A percentile compares a stretch with the other conserved stretches of the same genome.
phyloP scores from a whole-genome alignment of 1,140 invertebrate genomes.

The Popillia japonica region DNA sequence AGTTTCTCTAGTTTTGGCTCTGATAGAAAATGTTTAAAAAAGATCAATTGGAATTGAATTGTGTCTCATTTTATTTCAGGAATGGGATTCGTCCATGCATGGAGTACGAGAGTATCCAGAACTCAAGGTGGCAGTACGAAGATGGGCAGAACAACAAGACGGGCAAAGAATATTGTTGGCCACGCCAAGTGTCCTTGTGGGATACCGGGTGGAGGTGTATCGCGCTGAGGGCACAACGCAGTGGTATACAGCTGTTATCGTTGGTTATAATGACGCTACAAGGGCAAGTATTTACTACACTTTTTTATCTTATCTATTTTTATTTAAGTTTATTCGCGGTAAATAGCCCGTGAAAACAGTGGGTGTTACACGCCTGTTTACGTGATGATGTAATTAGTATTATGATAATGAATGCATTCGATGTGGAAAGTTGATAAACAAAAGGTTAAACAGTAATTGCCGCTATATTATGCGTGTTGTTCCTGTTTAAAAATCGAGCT shows the following conservation, averaged over 20 bases:
- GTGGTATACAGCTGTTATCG: constrained; percentile 90
- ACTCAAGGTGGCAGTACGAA: constrained; percentile 68
- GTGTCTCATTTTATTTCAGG: constrained; percentile 63
- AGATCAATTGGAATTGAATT: background rate
- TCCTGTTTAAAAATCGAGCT: background rate
- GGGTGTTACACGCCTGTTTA: background rate
- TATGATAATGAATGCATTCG: constrained; percentile 25
- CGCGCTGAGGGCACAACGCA: constrained; percentile 86
- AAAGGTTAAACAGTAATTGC: constrained; percentile 8
- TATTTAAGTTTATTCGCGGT: too few species aligned
- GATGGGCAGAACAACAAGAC: constrained; percentile 83
- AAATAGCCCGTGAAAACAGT: background rate
- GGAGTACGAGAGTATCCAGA: constrained; percentile 66
- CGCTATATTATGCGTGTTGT: background rate
- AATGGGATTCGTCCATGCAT: constrained; percentile 69
- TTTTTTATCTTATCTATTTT: too few species aligned
- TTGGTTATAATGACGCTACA: constrained; percentile 84
- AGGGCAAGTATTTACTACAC: constrained; percentile 67
- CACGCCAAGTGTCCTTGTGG: constrained; percentile 84
- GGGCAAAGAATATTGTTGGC: constrained; percentile 83
- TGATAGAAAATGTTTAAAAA: too few species aligned
- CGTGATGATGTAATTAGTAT: constrained; percentile 14
- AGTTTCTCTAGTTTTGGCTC: too few species aligned
- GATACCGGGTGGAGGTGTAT: constrained; percentile 86
- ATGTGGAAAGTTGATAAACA: constrained; percentile 4